These are phyloP conservation scores for Tarsius wallacei DNA, from an alignment of 2,797 vertebrate species.

Conservation along the genomic window DNA sequence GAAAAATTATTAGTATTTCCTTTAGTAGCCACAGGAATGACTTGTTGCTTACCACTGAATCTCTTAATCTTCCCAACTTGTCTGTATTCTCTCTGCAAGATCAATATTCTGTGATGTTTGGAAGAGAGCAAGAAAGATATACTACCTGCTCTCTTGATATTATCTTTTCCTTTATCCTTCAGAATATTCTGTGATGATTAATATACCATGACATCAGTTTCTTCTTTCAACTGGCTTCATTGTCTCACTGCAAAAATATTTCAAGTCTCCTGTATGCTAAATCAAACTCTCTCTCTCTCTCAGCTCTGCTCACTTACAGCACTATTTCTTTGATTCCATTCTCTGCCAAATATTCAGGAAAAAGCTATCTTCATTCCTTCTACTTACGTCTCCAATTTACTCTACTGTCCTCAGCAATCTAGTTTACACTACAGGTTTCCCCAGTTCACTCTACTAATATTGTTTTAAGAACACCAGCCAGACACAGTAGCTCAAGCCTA, in stretches of 20 bases:
- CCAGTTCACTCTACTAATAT: too few species aligned
- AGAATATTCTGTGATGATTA: not conserved
- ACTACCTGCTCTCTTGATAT: not conserved
- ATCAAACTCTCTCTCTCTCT: not conserved
- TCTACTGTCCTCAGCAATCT: not conserved
- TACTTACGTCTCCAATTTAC: not conserved
- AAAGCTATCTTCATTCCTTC: not conserved
- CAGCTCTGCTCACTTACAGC: not conserved
- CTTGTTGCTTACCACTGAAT: not conserved
- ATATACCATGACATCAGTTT: not conserved
- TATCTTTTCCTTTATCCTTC: slow-evolving; percentile 1
- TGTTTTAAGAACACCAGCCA: not conserved
- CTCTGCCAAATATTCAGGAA: slow-evolving; percentile 12
- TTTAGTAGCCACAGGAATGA: not conserved
- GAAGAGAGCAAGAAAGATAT: not conserved
- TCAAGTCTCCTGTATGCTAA: not conserved
- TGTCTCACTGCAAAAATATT: not conserved
- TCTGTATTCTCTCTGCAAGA: slow-evolving; percentile 4
- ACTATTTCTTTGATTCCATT: not conserved
- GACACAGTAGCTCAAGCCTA: too few species aligned
- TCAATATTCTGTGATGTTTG: not conserved
- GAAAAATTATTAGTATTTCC: not conserved
- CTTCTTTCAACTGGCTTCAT: not conserved
- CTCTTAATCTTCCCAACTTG: slow-evolving; percentile 1
- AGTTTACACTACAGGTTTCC: not conserved